Conservation (phyloP, 2,797 vertebrate species). For the Paedocypris micromegethes region DNA sequence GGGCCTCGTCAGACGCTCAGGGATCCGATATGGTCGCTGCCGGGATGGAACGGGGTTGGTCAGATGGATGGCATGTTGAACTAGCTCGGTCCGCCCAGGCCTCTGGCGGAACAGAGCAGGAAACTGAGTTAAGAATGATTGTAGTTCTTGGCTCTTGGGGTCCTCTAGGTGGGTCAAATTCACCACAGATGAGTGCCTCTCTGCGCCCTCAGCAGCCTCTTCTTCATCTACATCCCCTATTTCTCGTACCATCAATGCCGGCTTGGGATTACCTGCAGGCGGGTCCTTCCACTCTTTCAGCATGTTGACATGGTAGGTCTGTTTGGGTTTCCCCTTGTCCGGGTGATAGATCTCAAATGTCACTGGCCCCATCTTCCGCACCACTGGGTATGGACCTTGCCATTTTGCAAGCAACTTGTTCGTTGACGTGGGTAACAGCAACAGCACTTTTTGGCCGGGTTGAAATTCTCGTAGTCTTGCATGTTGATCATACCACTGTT, state of each 20-base stretch:
- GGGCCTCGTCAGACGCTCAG: neutral
- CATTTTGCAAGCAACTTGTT: neutral
- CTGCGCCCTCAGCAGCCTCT: too few relatives aligned
- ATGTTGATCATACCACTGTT: slow-evolving; percentile 1
- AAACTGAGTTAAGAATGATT: neutral
- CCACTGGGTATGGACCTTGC: too few relatives aligned
- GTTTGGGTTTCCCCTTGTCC: too few relatives aligned
- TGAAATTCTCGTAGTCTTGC: neutral
- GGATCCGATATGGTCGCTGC: neutral
- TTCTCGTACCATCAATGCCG: too few relatives aligned
- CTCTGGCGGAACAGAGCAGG: neutral
- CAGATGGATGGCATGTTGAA: neutral
- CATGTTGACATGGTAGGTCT: too few relatives aligned
- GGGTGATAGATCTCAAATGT: too few relatives aligned
- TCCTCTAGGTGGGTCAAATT: neutral
- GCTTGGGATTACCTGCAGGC: too few relatives aligned
- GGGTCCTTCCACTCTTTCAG: too few relatives aligned
- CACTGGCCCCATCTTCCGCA: too few relatives aligned
- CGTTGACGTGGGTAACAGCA: neutral
- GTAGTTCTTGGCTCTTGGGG: neutral
- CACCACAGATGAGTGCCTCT: too few relatives aligned
- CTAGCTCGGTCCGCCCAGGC: neutral
- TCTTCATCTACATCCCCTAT: too few relatives aligned
- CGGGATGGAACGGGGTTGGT: neutral
- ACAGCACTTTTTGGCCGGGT: slow-evolving; percentile 1